These are phyloP conservation scores for Heliornis fulica DNA, from an alignment of 2,113 vertebrate species.

Conservation along the genomic window DNA sequence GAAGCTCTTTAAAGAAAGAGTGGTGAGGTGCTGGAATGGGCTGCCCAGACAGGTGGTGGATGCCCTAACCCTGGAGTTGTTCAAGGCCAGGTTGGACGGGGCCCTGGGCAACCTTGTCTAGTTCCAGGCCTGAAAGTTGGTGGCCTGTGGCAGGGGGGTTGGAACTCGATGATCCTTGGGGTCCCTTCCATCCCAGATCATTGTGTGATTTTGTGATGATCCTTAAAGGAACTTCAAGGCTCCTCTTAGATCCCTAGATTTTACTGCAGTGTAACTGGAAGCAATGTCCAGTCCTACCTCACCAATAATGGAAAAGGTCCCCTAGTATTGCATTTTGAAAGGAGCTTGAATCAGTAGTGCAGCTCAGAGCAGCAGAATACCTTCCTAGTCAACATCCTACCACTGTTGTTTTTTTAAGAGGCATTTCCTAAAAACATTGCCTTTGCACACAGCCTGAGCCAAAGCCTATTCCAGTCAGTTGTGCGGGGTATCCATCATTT, in stretches of 20 bases:
- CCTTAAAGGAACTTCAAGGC: neutral
- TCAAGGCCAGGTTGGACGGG: too few species aligned
- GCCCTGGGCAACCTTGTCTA: too few species aligned
- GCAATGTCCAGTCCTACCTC: neutral
- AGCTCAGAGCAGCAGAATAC: neutral
- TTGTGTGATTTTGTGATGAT: too few species aligned
- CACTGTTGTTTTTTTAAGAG: neutral
- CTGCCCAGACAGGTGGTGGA: too few species aligned
- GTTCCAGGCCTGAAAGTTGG: too few species aligned
- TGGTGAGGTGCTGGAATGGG: too few species aligned
- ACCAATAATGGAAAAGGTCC: neutral
- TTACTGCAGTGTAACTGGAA: neutral
- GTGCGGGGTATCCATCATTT: neutral
- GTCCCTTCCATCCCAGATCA: too few species aligned
- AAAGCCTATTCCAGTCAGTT: neutral
- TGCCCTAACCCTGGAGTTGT: too few species aligned
- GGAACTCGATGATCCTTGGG: too few species aligned
- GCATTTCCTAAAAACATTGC: neutral
- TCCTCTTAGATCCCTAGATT: neutral
- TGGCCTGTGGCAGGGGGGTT: too few species aligned
- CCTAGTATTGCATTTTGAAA: neutral
- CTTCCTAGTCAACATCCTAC: neutral
- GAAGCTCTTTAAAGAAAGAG: too few species aligned
- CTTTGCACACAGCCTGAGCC: neutral
- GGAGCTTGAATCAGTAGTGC: neutral